phyloP scores from a whole-genome alignment of 2,797 vertebrate species.

The Danio tinwini region DNA sequence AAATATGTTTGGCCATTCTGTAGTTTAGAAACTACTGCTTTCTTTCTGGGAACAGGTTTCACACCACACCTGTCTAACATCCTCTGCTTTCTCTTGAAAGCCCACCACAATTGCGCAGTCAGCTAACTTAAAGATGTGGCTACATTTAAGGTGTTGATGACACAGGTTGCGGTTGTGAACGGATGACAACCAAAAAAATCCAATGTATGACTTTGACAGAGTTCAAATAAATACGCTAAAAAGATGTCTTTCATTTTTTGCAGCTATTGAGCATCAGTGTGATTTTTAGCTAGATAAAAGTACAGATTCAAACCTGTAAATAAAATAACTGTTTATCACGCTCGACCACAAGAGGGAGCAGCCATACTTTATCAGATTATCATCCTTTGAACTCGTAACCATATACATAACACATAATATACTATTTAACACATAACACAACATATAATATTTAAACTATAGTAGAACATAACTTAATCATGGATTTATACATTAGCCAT shows the following conservation, averaged over 20 bases:
- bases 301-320: not conserved
- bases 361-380: not conserved
- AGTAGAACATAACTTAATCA: too few relatives aligned
- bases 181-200: not conserved
- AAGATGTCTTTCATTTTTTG: not conserved
- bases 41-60: not conserved
- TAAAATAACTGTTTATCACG: not conserved
- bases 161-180: not conserved
- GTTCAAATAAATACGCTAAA: not conserved
- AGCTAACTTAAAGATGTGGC: not conserved
- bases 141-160: not conserved
- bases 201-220: not conserved
- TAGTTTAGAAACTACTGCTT: not conserved
- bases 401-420: too few relatives aligned
- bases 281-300: not conserved
- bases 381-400: too few relatives aligned
- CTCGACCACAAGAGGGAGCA: constrained; percentile 13
- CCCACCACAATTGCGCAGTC: not conserved
- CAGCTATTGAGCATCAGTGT: not conserved
- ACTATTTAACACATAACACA: too few relatives aligned
- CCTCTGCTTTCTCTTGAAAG: not conserved
- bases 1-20: too few relatives aligned
- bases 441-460: too few relatives aligned
- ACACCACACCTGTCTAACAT: not conserved
- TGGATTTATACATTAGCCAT: too few relatives aligned